A percentile compares a stretch with the other conserved stretches of the same genome.
Evolutionary conservation across 2,797 vertebrate species (phyloP).

Genomic region (Anomalospiza imberbis): DNA sequence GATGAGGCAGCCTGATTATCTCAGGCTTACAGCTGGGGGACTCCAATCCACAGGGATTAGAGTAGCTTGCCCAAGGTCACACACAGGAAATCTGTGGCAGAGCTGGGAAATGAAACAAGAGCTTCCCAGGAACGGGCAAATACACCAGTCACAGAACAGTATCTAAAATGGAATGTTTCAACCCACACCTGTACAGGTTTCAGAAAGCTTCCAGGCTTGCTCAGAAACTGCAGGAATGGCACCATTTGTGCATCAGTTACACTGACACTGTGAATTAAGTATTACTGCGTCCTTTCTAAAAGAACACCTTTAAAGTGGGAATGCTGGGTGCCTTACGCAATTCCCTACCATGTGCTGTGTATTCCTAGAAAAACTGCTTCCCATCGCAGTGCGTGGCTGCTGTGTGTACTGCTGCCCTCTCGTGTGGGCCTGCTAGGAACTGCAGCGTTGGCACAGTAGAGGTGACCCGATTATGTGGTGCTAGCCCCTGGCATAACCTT

Average conservation of each 20-base stretch:
- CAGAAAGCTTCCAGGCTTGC: background rate
- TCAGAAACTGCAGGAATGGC: background rate
- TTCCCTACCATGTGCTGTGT: background rate
- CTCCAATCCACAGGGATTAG: constrained; percentile 7
- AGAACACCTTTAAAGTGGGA: background rate
- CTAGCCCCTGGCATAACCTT: background rate
- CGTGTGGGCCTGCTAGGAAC: constrained; percentile 5
- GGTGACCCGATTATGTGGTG: background rate
- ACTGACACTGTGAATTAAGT: background rate
- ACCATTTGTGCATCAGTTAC: background rate
- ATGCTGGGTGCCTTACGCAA: rapidly evolving
- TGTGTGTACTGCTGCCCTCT: constrained; percentile 67
- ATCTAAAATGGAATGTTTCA: background rate
- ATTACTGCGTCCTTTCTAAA: background rate
- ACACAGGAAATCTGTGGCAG: background rate
- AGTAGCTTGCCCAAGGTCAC: constrained; percentile 29
- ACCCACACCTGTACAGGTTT: background rate
- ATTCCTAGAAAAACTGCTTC: background rate
- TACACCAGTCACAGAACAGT: background rate
- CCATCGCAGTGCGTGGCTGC: rapidly evolving
- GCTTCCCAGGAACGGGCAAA: background rate
- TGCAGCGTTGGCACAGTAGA: background rate
- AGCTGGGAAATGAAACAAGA: constrained; percentile 6
- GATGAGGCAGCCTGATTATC: constrained; percentile 40
- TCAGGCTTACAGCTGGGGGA: constrained; percentile 6